These are phyloP conservation scores for Drosophila peninsularis DNA, from an alignment of 2,888 invertebrate species.

Conservation along the genomic window DNA sequence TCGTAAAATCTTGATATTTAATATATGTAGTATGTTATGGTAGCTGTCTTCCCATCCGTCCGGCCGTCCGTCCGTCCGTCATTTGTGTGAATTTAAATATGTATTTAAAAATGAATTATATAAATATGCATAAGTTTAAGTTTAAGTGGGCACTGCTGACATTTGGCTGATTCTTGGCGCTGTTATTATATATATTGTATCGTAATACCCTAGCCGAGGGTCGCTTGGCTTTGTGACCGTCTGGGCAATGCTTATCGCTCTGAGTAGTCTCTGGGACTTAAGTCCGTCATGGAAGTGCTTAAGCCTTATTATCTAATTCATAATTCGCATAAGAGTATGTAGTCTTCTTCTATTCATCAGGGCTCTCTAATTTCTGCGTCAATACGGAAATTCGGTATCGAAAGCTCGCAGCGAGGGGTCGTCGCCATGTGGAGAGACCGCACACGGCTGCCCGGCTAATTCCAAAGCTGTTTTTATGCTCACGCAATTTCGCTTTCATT, in stretches of 20 bases:
- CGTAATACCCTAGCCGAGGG: not conserved
- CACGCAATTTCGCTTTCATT: constrained; percentile 68
- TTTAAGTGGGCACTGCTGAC: constrained; percentile 75
- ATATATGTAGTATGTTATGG: constrained; percentile 71
- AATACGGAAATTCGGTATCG: constrained; percentile 21
- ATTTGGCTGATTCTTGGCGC: constrained; percentile 53
- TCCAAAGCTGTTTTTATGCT: constrained; percentile 57
- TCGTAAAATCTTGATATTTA: constrained; percentile 76
- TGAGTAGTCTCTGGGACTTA: no score
- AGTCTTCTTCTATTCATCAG: not conserved
- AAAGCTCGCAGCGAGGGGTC: constrained; percentile 39
- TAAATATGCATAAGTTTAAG: constrained; percentile 76
- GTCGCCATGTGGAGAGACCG: constrained; percentile 13
- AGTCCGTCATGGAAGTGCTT: not conserved
- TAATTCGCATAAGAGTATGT: not conserved
- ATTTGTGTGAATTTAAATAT: constrained; percentile 58
- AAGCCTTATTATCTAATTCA: not conserved
- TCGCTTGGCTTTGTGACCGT: not conserved
- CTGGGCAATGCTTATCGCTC: no score
- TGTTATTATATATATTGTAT: not conserved
- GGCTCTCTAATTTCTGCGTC: not conserved
- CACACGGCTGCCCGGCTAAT: constrained; percentile 37
- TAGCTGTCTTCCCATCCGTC: constrained; percentile 36
- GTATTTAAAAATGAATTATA: constrained; percentile 75
- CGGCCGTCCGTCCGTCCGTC: not conserved